Conservation (phyloP, 2,888 invertebrate species). For the Spilosoma lubricipeda region DNA sequence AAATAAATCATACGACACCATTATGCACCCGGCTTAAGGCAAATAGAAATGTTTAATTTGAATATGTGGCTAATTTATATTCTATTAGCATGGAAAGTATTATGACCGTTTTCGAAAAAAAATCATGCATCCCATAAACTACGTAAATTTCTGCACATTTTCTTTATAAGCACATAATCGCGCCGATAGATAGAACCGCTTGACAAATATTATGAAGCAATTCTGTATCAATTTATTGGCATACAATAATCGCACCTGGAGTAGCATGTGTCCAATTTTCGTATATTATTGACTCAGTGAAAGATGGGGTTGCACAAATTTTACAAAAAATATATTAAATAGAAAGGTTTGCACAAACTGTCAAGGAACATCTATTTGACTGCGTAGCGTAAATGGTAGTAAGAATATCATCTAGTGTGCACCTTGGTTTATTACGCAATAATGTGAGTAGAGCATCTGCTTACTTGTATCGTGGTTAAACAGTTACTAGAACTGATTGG, state of each 20-base stretch:
- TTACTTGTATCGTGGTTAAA: constrained; percentile 9
- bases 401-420: constrained; percentile 47
- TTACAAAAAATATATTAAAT: constrained; percentile 61
- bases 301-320: constrained; percentile 63
- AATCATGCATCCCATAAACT: background rate
- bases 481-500: constrained; percentile 13
- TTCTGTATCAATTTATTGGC: constrained; percentile 14
- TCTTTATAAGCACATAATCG: background rate
- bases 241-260: constrained; percentile 62
- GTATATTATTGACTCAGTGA: constrained; percentile 38
- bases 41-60: background rate
- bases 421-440: constrained; percentile 62
- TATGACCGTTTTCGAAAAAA: background rate
- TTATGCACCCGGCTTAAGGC: background rate
- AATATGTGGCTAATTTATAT: background rate
- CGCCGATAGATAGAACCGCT: constrained; percentile 3
- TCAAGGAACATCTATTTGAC: constrained; percentile 54
- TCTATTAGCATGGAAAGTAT: background rate
- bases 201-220: constrained; percentile 14
- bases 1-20: background rate
- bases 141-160: background rate
- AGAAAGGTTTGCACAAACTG: constrained; percentile 67
- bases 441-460: constrained; percentile 42
- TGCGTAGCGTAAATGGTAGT: constrained; percentile 38
- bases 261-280: constrained; percentile 58